phyloP scores from a whole-genome alignment of 2,797 vertebrate species.

The Dromococcyx pavoninus region DNA sequence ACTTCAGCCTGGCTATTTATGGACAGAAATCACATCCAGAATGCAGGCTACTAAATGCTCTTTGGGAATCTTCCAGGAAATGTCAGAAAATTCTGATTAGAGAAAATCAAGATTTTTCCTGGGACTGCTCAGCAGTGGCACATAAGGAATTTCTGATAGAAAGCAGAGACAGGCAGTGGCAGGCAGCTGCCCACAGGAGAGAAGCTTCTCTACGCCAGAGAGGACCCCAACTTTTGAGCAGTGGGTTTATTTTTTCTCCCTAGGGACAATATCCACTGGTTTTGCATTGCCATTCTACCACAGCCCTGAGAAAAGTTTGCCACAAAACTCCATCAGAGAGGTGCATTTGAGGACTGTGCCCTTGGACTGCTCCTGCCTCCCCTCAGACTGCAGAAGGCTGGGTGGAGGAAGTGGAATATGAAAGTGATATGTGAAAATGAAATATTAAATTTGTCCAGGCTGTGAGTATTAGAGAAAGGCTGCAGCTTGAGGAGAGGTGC shows the following conservation, averaged over 20 bases:
- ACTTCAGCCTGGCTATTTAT: slow-evolving; percentile 45
- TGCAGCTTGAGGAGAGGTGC: background rate
- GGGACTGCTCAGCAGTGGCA: background rate
- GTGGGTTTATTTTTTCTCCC: background rate
- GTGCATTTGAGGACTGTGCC: background rate
- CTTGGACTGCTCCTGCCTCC: background rate
- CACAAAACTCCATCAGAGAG: background rate
- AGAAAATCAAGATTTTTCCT: slow-evolving; percentile 17
- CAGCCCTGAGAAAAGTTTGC: background rate
- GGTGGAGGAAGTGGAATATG: background rate
- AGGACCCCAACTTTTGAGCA: background rate
- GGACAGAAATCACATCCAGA: slow-evolving; percentile 2
- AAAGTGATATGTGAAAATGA: background rate
- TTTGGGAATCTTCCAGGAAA: slow-evolving; percentile 53
- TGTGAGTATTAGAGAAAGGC: background rate
- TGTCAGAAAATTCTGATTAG: slow-evolving; percentile 35
- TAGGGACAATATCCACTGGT: background rate
- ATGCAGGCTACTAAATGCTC: slow-evolving; percentile 6
- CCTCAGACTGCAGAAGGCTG: background rate
- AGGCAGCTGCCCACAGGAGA: background rate
- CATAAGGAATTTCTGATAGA: background rate
- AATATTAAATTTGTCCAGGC: background rate
- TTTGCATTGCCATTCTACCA: background rate
- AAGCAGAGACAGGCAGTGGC: background rate
- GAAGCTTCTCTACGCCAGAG: background rate